Base-by-base conservation (phyloP, 2,113 vertebrate genomes). In the Odobenus rosmarus region DNA sequence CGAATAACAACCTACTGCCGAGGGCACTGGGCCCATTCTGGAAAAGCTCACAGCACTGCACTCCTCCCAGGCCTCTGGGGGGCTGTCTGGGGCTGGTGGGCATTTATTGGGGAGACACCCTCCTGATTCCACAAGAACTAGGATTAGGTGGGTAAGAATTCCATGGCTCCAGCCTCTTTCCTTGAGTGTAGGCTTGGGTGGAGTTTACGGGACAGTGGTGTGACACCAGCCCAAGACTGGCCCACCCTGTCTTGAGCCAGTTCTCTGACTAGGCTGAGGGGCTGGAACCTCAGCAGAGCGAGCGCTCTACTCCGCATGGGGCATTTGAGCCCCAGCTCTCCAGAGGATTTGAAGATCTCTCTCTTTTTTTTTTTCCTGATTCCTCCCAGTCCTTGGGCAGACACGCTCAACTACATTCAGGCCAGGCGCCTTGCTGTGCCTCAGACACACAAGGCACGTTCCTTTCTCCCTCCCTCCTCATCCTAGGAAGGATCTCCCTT, bases 251-350 rank as follows among this genome's bases (percentile, higher is more conserved):
- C 72, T 28, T 23, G 57, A 82, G 69, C 67, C 84, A 81, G 57
- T 88, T 95, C 83, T 96, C 93, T 46, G 13, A 92, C 84, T 14
- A 88, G 90, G 55, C 87, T 64, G 79, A 80, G 85, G 51, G 87
- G n/a, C 95, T 79, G n/a, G 55, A 84, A 71, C 59, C 67, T 92
- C 71, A 79, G 46, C 1, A 2, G 19, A 64, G 87, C 19, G 31
- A 36, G 28, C 7, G 8, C 36, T 88, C 92, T 61, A 53, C 51
- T 90, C 77, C 28, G 10, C 83, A 57, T 18, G 28, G 82, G 55
- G 71, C 71, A 55, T 71, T 59, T 64, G 89, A 94, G 76, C 13
- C 33, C 76, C 51, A 74, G 55, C 33, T 85, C 62, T 67, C 84
- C n/a, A 39, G 46, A 67, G 24, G 6, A 96, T 36, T 87, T 42